Conservation (phyloP, 2,797 vertebrate species). For the Orestias chungarensis region DNA sequence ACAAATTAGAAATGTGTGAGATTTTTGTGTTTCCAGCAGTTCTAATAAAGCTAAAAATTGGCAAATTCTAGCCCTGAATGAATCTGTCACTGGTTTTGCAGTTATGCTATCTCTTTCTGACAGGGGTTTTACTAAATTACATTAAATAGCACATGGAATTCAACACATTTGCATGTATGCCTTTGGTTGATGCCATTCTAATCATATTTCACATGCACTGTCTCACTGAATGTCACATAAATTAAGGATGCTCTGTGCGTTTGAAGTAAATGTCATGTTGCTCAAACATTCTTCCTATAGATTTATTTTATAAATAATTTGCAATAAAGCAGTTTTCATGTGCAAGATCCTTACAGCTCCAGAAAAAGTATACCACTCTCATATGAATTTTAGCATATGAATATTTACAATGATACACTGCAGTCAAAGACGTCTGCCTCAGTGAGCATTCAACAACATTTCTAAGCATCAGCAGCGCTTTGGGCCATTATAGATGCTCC, state of each 20-base stretch:
- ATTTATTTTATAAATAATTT: neutral
- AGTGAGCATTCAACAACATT: slow-evolving; percentile 32
- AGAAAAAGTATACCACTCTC: neutral
- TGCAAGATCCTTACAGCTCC: neutral
- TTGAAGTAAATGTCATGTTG: slow-evolving; percentile 47
- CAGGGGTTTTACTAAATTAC: neutral
- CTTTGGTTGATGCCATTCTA: neutral
- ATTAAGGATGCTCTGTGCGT: slow-evolving; percentile 17
- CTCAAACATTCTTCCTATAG: slow-evolving; percentile 16
- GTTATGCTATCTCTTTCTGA: no score
- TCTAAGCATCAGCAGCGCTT: slow-evolving; percentile 29
- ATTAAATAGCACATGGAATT: neutral
- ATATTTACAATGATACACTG: slow-evolving; percentile 4
- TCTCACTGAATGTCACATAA: neutral
- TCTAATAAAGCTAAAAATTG: neutral
- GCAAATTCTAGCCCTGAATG: neutral
- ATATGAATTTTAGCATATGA: neutral
- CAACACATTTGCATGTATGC: neutral
- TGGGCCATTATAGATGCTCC: slow-evolving; percentile 51
- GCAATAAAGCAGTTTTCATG: neutral
- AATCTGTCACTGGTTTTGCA: neutral
- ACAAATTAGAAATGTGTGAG: no score
- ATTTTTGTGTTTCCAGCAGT: neutral
- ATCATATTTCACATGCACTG: neutral
- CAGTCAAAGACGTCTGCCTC: slow-evolving; percentile 16